Conservation (phyloP, 2,888 invertebrate species). For the Melanostoma scalare region DNA sequence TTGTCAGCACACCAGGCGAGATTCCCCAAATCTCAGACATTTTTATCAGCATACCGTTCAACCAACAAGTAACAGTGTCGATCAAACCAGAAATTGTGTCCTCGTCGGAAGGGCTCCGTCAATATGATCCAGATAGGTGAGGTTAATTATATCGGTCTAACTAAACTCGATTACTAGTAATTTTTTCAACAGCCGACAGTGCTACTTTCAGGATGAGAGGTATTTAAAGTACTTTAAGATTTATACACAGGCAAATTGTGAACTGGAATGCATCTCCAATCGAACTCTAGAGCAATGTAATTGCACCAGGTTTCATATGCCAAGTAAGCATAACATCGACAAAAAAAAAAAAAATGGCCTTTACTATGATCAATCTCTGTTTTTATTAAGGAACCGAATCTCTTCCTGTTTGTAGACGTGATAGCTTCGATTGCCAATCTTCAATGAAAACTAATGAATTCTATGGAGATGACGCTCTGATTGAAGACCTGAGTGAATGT, state of each 20-base stretch:
- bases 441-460: no score
- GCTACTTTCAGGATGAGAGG: slow-evolving; percentile 87
- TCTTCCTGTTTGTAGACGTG: slow-evolving; percentile 83
- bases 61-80: background rate
- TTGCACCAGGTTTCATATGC: slow-evolving; percentile 89
- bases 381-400: slow-evolving; percentile 78
- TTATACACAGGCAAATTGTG: slow-evolving; percentile 89
- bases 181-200: slow-evolving; percentile 83
- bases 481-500: background rate
- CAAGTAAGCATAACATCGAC: slow-evolving; percentile 76
- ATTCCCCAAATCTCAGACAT: background rate
- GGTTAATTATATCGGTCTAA: no score
- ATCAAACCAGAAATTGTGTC: background rate
- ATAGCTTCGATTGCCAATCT: background rate
- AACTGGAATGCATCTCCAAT: slow-evolving; percentile 88
- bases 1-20: background rate
- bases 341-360: slow-evolving; percentile 43
- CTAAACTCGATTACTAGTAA: background rate
- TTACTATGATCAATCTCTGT: slow-evolving; percentile 78
- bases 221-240: slow-evolving; percentile 86
- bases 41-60: background rate
- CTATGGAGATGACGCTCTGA: no score
- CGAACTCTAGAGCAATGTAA: slow-evolving; percentile 85
- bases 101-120: background rate
- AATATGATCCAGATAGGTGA: background rate